Percentiles rank a stretch among this genome's conserved stretches.
Conservation (phyloP, 1,140 invertebrate genomes). For the Diabrotica undecimpunctata region DNA sequence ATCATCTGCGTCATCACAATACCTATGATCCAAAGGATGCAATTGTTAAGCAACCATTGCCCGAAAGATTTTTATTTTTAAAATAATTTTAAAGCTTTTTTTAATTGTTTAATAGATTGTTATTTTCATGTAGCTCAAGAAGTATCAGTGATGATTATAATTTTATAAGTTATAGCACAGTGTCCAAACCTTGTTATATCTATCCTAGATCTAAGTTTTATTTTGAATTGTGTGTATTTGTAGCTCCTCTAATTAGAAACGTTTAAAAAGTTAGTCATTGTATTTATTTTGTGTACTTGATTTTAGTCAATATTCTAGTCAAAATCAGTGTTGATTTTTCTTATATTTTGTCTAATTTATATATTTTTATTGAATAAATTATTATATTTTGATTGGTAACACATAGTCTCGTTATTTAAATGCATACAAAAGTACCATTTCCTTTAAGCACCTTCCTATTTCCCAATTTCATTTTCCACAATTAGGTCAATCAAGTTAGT, state of each 20-base stretch:
- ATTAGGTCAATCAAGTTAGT: too few relatives aligned
- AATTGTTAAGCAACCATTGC: too few relatives aligned
- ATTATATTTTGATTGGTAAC: constrained; percentile 18
- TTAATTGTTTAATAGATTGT: too few relatives aligned
- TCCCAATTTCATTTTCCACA: too few relatives aligned
- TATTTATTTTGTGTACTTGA: constrained; percentile 21
- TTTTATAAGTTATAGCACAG: constrained; percentile 21
- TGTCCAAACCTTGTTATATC: constrained; percentile 24
- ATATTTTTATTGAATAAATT: constrained; percentile 24
- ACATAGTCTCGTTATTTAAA: neutral
- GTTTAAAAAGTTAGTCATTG: constrained; percentile 22
- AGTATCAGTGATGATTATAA: constrained; percentile 9
- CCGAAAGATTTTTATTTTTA: too few relatives aligned
- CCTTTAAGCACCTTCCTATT: too few relatives aligned
- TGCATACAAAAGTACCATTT: too few relatives aligned
- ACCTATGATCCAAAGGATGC: too few relatives aligned
- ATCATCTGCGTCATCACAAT: too few relatives aligned
- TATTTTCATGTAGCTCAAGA: neutral
- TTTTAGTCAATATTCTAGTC: constrained; percentile 23
- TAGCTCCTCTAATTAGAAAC: constrained; percentile 19
- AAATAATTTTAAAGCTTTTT: too few relatives aligned
- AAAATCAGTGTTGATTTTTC: constrained; percentile 20
- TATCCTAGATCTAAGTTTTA: constrained; percentile 22
- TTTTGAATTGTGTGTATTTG: constrained; percentile 24
- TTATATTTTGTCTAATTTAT: constrained; percentile 22